Base-by-base conservation (phyloP, 2,888 invertebrate species). In the Corythucha ciliata region DNA sequence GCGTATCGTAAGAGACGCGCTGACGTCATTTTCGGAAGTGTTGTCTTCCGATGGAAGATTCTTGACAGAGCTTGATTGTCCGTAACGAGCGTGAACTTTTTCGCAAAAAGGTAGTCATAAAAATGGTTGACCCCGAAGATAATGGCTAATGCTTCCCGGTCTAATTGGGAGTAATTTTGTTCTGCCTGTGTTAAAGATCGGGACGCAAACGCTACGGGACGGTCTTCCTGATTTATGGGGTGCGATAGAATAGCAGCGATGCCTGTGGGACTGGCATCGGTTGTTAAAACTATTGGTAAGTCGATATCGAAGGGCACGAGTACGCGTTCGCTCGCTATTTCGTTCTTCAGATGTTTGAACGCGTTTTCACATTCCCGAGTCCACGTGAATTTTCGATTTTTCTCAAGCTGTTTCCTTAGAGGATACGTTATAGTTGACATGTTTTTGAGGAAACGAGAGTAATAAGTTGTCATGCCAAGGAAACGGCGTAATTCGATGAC, bases 261-360 rank as follows among this genome's bases (percentile, higher is more conserved):
- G 2, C 57, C 57, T 22, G 18, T 14, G 10, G 48, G 52, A 25
- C 53, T 56, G 8, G 54, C 58, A 37, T 60, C 58, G 21, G 51
- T 37, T 4, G 58, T 52, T 14, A 61, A 29, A 4, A 49, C 32
- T n/a, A 59, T 16, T 34, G 59, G 59, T 52, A 25, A 53, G 54
- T 8, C 49, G 22, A 16, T 60, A 53, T 55, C 58, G 18, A 8
- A 44, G 18, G 44, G 44, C 6, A 44, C 18, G 3, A 44, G 21
- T 8, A 44, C 29, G 18, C 44, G 7, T 4, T 44, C 44, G n/a
- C 27, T 44, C 18, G 18, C 14, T 14, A 44, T 6, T n/a, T 44
- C 54, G 14, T 48, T 12, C 49, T 61, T 61, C 2, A 60, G 49
- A 39, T 53, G 53, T 20, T 26, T 14, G 33, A 61, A 60, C 14